These are phyloP conservation scores for Hippocampus barbouri DNA, from an alignment of 2,113 vertebrate genomes.

Conservation along the genomic window DNA sequence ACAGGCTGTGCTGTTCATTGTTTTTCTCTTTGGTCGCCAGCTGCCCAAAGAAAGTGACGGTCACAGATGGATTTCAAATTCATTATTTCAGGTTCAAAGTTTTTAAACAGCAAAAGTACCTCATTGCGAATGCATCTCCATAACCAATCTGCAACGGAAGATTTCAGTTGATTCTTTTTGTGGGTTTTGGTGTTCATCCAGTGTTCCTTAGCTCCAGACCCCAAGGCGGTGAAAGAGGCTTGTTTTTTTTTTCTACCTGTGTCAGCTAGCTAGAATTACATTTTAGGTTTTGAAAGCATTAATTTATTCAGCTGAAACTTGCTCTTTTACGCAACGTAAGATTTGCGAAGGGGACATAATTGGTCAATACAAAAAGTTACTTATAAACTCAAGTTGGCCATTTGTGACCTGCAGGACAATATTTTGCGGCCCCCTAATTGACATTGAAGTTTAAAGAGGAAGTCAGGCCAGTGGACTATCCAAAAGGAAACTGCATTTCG, in stretches of 20 bases:
- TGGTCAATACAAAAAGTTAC: neutral
- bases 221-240: slow-evolving; percentile 4
- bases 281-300: neutral
- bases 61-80: slow-evolving; percentile 28
- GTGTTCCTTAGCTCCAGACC: slow-evolving; percentile 27
- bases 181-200: slow-evolving; percentile 40
- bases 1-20: neutral
- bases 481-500: too few relatives aligned
- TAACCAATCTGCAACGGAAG: slow-evolving; percentile 42
- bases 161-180: slow-evolving; percentile 40
- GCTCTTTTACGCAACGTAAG: neutral
- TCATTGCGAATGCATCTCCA: slow-evolving; percentile 35
- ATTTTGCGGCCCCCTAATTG: neutral
- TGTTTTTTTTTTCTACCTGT: neutral
- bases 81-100: slow-evolving; percentile 30
- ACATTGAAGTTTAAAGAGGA: neutral
- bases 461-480: too few relatives aligned
- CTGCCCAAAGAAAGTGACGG: slow-evolving; percentile 8
- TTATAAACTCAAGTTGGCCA: neutral
- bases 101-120: slow-evolving; percentile 23
- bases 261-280: neutral
- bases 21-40: neutral
- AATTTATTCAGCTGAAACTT: neutral
- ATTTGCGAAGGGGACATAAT: neutral
- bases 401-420: neutral